Conservation (phyloP, 1,140 invertebrate genomes). For the Radopholus similis region DNA sequence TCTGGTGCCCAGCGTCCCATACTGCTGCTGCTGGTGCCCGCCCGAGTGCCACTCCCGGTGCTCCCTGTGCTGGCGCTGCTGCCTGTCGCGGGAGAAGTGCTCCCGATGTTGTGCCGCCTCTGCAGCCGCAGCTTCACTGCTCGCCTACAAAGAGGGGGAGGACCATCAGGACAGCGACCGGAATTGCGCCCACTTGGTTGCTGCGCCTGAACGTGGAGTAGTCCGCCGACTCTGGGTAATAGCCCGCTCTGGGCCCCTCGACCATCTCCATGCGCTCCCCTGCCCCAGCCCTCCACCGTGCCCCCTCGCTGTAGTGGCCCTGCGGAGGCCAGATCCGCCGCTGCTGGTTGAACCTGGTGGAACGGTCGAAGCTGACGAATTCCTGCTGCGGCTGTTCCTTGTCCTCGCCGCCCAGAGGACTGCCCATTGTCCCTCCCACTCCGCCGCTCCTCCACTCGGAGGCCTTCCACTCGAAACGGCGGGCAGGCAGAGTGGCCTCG, state of each 20-base stretch:
- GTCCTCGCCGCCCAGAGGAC: not conserved
- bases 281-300: not conserved
- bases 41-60: not conserved
- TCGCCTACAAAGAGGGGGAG: not conserved
- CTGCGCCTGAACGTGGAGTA: not conserved
- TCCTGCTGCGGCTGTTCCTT: not conserved
- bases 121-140: not conserved
- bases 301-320: not conserved
- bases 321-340: not conserved
- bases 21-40: not conserved
- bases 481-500: slow-evolving; percentile 7
- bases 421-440: not conserved
- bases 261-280: not conserved
- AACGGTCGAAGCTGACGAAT: not conserved
- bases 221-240: not conserved
- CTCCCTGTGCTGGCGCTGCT: not conserved
- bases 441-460: not conserved
- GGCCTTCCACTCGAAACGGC: slow-evolving; percentile 2
- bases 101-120: too few relatives aligned
- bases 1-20: not conserved
- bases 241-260: not conserved
- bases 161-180: too few relatives aligned
- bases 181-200: not conserved
- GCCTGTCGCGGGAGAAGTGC: not conserved
- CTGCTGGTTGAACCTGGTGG: not conserved